Evolutionary conservation across 1,140 invertebrate genomes (phyloP).

Genomic region (Druon quercuslanigerum): DNA sequence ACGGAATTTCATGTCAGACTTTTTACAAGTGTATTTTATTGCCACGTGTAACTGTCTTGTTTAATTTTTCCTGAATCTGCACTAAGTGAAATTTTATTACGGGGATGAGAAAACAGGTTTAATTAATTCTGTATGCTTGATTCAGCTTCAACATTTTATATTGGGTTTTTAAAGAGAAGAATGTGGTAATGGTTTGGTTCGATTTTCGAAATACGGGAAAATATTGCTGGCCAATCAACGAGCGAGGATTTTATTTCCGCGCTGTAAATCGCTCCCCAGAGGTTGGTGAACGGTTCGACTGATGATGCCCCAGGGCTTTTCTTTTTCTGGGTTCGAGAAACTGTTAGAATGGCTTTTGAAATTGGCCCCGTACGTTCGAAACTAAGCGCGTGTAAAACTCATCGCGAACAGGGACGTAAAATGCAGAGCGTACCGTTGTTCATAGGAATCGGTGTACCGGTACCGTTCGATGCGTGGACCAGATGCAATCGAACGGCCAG

Average conservation of each 20-base stretch:
- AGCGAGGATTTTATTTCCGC: background rate
- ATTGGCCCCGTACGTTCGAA: background rate
- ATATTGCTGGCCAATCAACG: background rate
- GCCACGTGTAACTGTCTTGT: conserved; percentile 3
- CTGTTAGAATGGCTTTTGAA: conserved; percentile 26
- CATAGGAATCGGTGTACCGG: conserved; percentile 37
- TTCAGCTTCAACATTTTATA: background rate
- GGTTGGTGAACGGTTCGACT: background rate
- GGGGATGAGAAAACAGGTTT: background rate
- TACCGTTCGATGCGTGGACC: conserved; percentile 53
- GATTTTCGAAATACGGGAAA: background rate
- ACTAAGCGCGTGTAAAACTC: background rate
- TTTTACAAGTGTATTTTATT: conserved; percentile 29
- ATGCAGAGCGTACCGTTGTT: conserved; percentile 48
- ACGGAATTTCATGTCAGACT: background rate
- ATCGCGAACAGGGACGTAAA: conserved; percentile 2
- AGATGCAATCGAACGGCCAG: conserved; percentile 53
- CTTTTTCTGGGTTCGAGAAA: background rate
- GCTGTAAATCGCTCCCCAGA: background rate
- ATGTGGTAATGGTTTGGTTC: too few species aligned
- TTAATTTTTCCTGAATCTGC: conserved; percentile 12
- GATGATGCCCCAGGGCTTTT: background rate
- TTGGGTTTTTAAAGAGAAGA: background rate
- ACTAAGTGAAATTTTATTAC: background rate
- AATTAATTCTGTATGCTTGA: background rate